These are phyloP conservation scores for Perccottus glenii DNA, from an alignment of 2,113 vertebrate species.

Conservation along the genomic window DNA sequence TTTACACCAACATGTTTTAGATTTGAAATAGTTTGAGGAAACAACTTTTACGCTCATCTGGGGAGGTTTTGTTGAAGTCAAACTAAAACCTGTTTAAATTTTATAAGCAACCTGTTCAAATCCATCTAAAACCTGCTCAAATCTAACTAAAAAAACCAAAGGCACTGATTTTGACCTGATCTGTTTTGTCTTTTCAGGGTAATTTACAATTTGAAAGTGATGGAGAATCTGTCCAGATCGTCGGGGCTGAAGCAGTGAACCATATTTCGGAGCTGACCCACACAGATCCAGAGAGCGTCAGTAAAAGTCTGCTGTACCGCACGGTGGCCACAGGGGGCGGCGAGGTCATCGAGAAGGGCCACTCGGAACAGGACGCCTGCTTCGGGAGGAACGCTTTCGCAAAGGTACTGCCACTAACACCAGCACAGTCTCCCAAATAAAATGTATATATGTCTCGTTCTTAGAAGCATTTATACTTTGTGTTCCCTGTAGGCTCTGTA, in stretches of 20 bases:
- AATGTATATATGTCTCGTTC: no score
- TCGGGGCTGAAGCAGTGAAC: conserved; percentile 44
- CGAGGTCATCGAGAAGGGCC: conserved; percentile 90
- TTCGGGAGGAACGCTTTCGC: conserved; percentile 90
- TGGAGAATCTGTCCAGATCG: conserved; percentile 71
- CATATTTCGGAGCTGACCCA: conserved; percentile 79
- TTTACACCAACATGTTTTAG: no score
- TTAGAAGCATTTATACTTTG: no score
- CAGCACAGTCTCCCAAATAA: no score
- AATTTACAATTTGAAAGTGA: conserved; percentile 82
- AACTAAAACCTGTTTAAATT: no score
- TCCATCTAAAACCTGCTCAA: no score
- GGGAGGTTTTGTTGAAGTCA: no score
- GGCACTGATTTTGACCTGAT: no score
- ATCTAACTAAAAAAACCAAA: no score
- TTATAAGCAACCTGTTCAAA: no score
- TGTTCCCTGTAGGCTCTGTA: conserved; percentile 85
- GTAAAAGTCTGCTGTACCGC: conserved; percentile 82
- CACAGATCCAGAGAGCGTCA: conserved; percentile 64
- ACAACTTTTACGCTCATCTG: no score
- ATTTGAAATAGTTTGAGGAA: no score
- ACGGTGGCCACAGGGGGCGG: conserved; percentile 88
- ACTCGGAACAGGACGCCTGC: conserved; percentile 83
- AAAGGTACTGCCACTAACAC: conserved; percentile 79
- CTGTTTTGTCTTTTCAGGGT: conserved; percentile 75